These are phyloP conservation scores for Chelonus formosanus DNA, from an alignment of 2,888 invertebrate genomes.

Conservation along the genomic window DNA sequence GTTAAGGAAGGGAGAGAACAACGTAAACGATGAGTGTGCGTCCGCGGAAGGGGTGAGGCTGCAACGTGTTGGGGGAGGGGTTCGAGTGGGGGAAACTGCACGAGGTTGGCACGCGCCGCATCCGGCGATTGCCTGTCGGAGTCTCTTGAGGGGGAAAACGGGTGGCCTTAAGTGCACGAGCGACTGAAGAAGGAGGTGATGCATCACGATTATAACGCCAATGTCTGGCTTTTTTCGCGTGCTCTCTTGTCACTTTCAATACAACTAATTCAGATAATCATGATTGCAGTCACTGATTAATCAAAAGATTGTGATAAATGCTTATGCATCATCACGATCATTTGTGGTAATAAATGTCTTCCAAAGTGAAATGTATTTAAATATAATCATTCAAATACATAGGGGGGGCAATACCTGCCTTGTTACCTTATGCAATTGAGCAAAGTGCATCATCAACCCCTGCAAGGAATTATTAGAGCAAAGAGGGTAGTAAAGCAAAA, in stretches of 20 bases:
- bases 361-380: background rate
- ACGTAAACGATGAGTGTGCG: conserved; percentile 36
- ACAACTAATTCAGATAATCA: too few species aligned
- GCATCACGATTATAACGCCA: conserved; percentile 8
- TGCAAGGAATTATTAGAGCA: background rate
- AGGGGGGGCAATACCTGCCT: background rate
- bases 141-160: conserved; percentile 39
- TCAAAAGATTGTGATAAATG: too few species aligned
- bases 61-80: conserved; percentile 49
- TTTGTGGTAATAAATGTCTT: too few species aligned
- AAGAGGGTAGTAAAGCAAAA: conserved; percentile 7
- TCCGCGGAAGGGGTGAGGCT: conserved; percentile 35
- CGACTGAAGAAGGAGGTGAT: conserved; percentile 30
- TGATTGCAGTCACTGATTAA: too few species aligned
- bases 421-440: conserved; percentile 9
- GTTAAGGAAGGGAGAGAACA: conserved; percentile 32
- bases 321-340: too few species aligned
- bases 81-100: conserved; percentile 50
- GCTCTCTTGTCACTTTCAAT: too few species aligned
- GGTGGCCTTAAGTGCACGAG: conserved; percentile 21
- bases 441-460: conserved; percentile 14
- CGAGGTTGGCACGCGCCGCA: conserved; percentile 64
- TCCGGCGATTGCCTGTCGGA: conserved; percentile 47
- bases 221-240: conserved; percentile 8
- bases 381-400: background rate